Evolutionary conservation across 2,888 invertebrate species (phyloP).

Genomic region (Bruchidius siliquastri): DNA sequence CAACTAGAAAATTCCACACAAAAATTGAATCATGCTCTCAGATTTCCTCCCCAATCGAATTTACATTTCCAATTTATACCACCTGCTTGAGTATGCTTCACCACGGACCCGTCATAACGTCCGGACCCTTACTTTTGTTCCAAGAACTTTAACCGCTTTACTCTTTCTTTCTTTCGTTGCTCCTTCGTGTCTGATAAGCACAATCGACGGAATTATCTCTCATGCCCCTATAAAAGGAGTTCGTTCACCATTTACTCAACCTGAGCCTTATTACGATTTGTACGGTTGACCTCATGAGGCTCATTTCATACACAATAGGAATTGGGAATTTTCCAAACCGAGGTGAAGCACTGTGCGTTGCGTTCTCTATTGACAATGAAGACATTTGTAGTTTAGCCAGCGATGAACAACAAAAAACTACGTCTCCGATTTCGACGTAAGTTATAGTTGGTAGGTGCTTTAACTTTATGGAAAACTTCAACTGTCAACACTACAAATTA

Average conservation of each 20-base stretch:
- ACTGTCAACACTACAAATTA: too few species aligned
- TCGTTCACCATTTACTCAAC: background rate
- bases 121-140: background rate
- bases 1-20: too few species aligned
- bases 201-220: background rate
- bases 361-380: too few species aligned
- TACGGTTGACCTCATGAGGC: background rate
- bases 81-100: background rate
- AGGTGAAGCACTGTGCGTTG: too few species aligned
- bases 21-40: background rate
- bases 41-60: background rate
- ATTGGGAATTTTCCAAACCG: too few species aligned
- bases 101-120: background rate
- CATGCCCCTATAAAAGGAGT: background rate
- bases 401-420: too few species aligned
- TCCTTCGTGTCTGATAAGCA: background rate
- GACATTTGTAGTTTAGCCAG: too few species aligned
- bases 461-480: too few species aligned
- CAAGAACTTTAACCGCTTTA: background rate
- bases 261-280: background rate
- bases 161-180: background rate
- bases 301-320: too few species aligned
- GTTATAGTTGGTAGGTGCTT: too few species aligned
- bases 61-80: background rate
- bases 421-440: too few species aligned